Evolutionary conservation across 2,113 vertebrate species (phyloP), one percentile per base, ranked within the genome.

Genomic region (Danio rerio): DNA sequence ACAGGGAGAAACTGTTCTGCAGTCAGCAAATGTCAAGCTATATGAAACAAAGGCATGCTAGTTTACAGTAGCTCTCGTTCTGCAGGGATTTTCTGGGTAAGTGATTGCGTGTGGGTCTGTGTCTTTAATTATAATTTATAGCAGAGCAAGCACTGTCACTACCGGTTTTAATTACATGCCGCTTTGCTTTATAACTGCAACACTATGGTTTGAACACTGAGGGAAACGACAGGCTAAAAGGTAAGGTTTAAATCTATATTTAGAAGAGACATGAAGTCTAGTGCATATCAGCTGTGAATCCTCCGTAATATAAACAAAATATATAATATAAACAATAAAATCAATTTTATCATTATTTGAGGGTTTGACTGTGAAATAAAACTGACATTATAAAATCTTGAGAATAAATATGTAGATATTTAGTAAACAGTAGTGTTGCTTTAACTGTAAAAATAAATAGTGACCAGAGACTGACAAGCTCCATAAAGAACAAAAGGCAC

Each of bases 1-100:
- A 73, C 56, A 85, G 21, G 45, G 59, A 21, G 70, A 81, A 66
- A 55, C 15, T 81, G 65, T 75, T 76, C 18, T 15, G n/a, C 49
- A 50, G 65, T 47, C 10, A 71, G 43, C 58, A 85, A 71, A 82
- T 4, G 15, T 21, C 31, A 16, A 55, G 15, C n/a, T 71, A 9
- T 31, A 47, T 72, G 18, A 52, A 42, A 40, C 61, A 55, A 18
- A 52, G 7, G 18, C 59, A 15, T 75, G 45, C 16, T 62, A 53
- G 62, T 76, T 47, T 78, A 50, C 31, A 69, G 9, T 11, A 58
- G 43, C 12, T 9, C 15, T 58, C 56, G 50, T 5, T 58, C 20
- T 59, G 18, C 11, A 31, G 47, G n/a, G 9, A 7, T 45, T 63
- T 21, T 62, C 9, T 55, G 13, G 15, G 45, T 61, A 31, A 52